Base-by-base conservation (phyloP, 2,888 invertebrate species). In the Drosophila parthenogenetica region DNA sequence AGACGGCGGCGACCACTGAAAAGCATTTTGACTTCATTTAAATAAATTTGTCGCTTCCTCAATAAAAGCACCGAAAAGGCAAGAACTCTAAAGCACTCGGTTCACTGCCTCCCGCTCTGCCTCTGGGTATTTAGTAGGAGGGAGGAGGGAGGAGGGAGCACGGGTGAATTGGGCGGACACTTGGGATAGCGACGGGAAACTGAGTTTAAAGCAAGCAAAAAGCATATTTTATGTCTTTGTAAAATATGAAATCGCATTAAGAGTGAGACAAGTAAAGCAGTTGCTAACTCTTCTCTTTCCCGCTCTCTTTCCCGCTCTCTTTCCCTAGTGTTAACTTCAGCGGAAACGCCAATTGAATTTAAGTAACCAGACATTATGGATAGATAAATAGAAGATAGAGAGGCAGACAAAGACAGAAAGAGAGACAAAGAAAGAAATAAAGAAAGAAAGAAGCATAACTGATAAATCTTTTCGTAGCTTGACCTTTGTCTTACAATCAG, bases 331-430 rank as follows among this genome's bases (percentile, higher is more conserved):
- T 19, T 61, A 70, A 71, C 58, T 87, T 69, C 61, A 75, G 66
- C 90, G 90, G 87, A 88, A 90, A 81, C 68, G 77, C 62, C 87
- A 88, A 88, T 88, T 90, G 89, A 87, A 83, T 82, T 87, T 76
- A 80, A 89, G 80, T 89, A 84, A 82, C 69, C 78, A 66, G 65
- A 66, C 69, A 64, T 72, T 68, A 62, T 75, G 71, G 39, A 57
- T 65, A 70, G 65, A 61, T 74, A 59, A 54, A 58, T 65, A 75
- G 22, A 43, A 32, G 43, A 45, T 25, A 25, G 32, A 32, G 42
- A 11, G 35, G 17, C 17, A 14, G 40, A 55, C n/a, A 60, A 43
- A 29, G 35, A 35, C 5, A 22, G 35, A 35, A 2, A 35, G 3
- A 35, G 13, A 35, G 13, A 29, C 2, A 29, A 29, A 35, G 35